Percentiles rank a stretch among this genome's conserved stretches.
phyloP scores from a whole-genome alignment of 2,797 vertebrate species.

The Centroberyx gerrardi region DNA sequence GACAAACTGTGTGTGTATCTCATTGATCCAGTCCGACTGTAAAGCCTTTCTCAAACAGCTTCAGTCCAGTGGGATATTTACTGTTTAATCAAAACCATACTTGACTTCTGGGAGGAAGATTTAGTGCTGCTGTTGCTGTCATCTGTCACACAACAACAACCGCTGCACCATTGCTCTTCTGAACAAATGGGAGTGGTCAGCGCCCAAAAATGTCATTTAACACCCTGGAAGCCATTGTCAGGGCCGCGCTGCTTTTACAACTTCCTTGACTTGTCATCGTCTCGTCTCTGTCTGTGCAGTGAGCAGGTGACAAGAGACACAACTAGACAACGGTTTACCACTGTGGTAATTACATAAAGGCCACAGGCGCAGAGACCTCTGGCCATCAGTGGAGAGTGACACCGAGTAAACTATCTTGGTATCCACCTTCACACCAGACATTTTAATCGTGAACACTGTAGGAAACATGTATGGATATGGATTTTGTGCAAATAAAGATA shows the following conservation, averaged over 20 bases:
- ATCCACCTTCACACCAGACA: conserved; percentile 12
- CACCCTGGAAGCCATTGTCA: background rate
- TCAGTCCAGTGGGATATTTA: background rate
- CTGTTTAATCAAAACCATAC: conserved; percentile 23
- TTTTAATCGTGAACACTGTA: background rate
- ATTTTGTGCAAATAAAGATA: background rate
- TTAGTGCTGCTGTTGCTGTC: background rate
- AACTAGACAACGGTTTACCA: background rate
- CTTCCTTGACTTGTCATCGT: background rate
- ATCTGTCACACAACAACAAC: background rate
- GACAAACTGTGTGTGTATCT: background rate
- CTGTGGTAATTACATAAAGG: background rate
- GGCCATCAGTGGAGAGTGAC: background rate
- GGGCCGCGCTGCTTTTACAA: background rate
- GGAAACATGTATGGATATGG: background rate
- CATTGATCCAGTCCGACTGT: background rate
- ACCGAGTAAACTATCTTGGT: background rate
- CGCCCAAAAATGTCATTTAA: background rate
- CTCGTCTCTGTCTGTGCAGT: background rate
- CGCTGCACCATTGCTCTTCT: background rate
- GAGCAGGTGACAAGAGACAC: background rate
- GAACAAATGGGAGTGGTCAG: background rate
- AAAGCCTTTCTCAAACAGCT: conserved; percentile 25
- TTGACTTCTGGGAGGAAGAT: background rate
- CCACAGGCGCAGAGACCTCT: too few species aligned